Base-by-base conservation (phyloP, 92 coral and sea anemone species). In the Epizoanthus scotinus region DNA sequence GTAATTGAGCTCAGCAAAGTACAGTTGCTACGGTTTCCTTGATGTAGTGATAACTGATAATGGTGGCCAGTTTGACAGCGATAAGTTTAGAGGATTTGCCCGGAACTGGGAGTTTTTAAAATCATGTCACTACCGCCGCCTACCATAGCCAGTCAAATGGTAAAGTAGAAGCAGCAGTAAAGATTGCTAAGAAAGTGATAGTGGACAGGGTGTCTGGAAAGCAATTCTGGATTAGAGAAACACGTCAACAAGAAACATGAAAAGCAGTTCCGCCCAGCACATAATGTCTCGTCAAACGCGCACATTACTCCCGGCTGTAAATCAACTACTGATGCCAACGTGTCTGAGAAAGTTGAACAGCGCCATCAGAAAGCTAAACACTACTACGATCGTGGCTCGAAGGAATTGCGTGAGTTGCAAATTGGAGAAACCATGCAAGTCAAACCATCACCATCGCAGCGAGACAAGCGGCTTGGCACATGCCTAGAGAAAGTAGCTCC, bases 191-290 rank as follows among this genome's bases (percentile, higher is more conserved):
- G 74, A 64, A 31, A 44, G 34, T 64, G 10, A 64, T 64, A 44
- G 74, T 49, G 47, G 47, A 29, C 63, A 79, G 24, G 84, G 65
- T 42, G 44, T 66, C 34, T 64, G 62, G 38, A 64, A 64, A 49
- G 84, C 84, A 21, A 61, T 34, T 3, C 40, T 74, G n/a, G 73
- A 53, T 17, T 63, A 25, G 83, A 62, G 70, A 60, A 78, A 61
- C 25, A 78, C 83, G 8, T 59, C 83, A 13, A 78, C 83, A 2
- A 72, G 62, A 38, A 63, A 63, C 12, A 62, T 29, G 72, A 63
- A 58, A 8, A 78, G 71, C 71, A 78, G 83, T 13, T 72, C 72
- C 3, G 70, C 25, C 44, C 83, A 78, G 72, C 71, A 58, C 19
- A 56, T 78, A 34, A 78, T 78, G 83, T 38, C 71, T 61, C 72